Conservation (phyloP, 2,888 invertebrate species). For the Ichneumon xanthorius region DNA sequence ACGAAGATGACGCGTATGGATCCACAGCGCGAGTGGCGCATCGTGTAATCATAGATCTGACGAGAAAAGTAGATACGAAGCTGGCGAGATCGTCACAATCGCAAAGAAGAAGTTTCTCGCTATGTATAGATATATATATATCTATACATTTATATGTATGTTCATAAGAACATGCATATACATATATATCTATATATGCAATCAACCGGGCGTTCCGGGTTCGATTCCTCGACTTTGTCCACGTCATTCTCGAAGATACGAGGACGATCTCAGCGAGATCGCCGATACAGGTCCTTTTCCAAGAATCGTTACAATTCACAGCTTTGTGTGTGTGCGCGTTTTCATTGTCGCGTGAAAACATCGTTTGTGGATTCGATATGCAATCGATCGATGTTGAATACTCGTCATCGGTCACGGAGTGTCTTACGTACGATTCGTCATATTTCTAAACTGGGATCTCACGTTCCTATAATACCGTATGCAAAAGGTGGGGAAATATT, state of each 20-base stretch:
- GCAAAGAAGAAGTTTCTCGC: constrained; percentile 6
- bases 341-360: background rate
- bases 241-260: constrained; percentile 31
- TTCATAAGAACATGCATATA: background rate
- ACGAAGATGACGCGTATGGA: constrained; percentile 24
- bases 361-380: background rate
- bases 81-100: constrained; percentile 15
- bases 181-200: background rate
- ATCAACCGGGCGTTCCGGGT: background rate
- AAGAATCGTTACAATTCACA: background rate
- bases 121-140: background rate
- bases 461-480: background rate
- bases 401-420: background rate
- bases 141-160: background rate
- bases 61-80: constrained; percentile 15
- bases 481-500: background rate
- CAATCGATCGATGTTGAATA: background rate
- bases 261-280: background rate
- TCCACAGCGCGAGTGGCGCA: constrained; percentile 13
- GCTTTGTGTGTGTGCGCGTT: background rate
- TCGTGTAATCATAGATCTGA: constrained; percentile 31
- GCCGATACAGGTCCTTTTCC: background rate
- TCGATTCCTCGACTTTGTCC: constrained; percentile 21
- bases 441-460: constrained; percentile 3
- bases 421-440: background rate